These are phyloP conservation scores for Halcyon smyrnensis DNA, from an alignment of 2,797 vertebrate genomes.

Conservation along the genomic window DNA sequence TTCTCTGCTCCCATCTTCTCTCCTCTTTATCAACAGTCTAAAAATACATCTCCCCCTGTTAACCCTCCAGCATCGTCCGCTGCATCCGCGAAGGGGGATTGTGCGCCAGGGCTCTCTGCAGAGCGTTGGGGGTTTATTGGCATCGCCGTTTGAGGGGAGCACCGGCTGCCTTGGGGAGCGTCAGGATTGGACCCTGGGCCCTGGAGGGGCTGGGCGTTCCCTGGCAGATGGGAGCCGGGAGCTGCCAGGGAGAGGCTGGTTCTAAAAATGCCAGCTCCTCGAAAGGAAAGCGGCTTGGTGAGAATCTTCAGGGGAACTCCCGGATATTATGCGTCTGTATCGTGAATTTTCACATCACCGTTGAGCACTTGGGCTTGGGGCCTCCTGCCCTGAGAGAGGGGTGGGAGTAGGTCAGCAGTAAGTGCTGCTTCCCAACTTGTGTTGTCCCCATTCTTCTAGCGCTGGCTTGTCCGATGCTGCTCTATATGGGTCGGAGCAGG, in stretches of 20 bases:
- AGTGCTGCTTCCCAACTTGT: fast-evolving
- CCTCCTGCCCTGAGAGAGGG: fast-evolving
- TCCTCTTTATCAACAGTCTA: conserved; percentile 17
- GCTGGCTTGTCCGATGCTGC: fast-evolving
- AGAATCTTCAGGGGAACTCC: background rate
- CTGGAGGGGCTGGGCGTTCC: background rate
- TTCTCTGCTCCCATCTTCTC: conserved; percentile 52
- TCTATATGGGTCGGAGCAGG: fast-evolving
- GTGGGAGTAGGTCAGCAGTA: fast-evolving
- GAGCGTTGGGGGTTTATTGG: background rate
- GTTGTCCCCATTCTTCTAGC: fast-evolving
- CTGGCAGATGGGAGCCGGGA: background rate
- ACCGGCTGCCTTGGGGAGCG: background rate
- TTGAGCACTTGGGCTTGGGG: background rate
- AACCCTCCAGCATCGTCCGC: background rate
- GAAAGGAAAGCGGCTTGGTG: background rate
- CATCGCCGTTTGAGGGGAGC: background rate
- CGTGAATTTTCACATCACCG: fast-evolving
- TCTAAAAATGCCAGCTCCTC: background rate
- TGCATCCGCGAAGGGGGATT: background rate
- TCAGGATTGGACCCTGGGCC: background rate
- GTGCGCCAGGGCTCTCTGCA: background rate
- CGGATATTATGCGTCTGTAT: background rate
- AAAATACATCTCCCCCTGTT: conserved; percentile 49
- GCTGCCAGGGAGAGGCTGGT: background rate